Conservation (phyloP, 2,888 invertebrate species). For the Zygaena filipendulae region DNA sequence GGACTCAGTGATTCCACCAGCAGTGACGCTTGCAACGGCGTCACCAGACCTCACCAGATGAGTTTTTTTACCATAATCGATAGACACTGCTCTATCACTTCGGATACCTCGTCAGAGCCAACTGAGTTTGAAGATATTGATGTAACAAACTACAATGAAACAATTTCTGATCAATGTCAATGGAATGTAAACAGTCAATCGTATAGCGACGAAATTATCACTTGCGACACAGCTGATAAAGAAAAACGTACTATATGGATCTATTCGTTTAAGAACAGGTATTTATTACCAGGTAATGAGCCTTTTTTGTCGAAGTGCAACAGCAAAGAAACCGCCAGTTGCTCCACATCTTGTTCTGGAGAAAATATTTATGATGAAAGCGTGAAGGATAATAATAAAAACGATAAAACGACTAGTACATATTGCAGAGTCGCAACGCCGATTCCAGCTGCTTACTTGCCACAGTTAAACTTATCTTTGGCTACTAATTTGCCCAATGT, state of each 20-base stretch:
- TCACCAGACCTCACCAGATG: conserved; percentile 22
- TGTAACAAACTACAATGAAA: conserved; percentile 19
- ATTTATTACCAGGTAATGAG: conserved; percentile 29
- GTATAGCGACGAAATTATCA: conserved; percentile 22
- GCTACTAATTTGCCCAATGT: conserved; percentile 42
- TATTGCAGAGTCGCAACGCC: conserved; percentile 31
- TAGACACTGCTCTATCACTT: conserved; percentile 22
- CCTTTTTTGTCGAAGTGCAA: conserved; percentile 25
- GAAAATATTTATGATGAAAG: conserved; percentile 22
- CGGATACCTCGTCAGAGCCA: conserved; percentile 31
- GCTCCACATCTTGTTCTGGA: conserved; percentile 23
- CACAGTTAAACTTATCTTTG: conserved; percentile 34
- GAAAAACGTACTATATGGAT: conserved; percentile 42
- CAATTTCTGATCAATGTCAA: conserved; percentile 14
- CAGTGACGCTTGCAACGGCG: conserved; percentile 10
- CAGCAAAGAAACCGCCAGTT: conserved; percentile 23
- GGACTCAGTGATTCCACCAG: conserved; percentile 9
- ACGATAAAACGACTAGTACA: conserved; percentile 9
- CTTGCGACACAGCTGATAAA: conserved; percentile 20
- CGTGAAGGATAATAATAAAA: conserved; percentile 18
- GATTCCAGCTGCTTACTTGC: conserved; percentile 30
- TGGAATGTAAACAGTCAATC: conserved; percentile 19
- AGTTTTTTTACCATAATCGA: conserved; percentile 37
- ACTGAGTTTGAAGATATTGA: conserved; percentile 20
- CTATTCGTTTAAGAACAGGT: conserved; percentile 45